Evolutionary conservation across 2,888 invertebrate species (phyloP).

Genomic region (Suillia variegata): DNA sequence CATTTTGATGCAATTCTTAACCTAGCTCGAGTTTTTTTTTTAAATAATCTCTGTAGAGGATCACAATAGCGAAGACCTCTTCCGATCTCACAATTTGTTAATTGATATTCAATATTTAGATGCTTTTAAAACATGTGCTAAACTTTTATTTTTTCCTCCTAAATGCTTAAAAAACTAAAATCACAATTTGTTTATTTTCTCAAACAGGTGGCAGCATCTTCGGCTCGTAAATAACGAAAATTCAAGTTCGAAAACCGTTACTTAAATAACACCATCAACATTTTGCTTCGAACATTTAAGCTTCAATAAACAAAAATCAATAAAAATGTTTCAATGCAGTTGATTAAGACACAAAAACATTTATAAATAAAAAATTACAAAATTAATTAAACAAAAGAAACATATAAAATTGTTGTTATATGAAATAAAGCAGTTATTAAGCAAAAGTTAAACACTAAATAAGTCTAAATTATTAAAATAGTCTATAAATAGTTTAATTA

Average conservation of each 20-base stretch:
- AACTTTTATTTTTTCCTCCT: no score
- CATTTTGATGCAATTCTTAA: no score
- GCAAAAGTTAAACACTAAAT: constrained; percentile 28
- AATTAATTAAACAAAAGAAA: constrained; percentile 25
- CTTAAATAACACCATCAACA: constrained; percentile 34
- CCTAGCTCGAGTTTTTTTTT: no score
- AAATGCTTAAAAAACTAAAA: no score
- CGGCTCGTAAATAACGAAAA: constrained; percentile 29
- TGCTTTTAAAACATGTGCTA: no score
- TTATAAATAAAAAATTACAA: constrained; percentile 17
- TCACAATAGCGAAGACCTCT: no score
- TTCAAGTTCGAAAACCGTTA: no score
- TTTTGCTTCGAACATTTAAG: constrained; percentile 42
- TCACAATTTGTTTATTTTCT: no score
- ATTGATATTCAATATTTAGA: no score
- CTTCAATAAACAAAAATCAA: constrained; percentile 27
- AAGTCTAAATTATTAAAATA: constrained; percentile 31
- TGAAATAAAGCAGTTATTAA: constrained; percentile 21
- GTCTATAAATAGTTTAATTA: constrained; percentile 38
- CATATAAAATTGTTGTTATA: constrained; percentile 29
- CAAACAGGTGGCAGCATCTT: constrained; percentile 38
- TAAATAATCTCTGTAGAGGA: no score
- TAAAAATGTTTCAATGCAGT: constrained; percentile 55
- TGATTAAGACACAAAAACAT: constrained; percentile 46
- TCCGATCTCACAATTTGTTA: no score